These are phyloP conservation scores for Sternotherus odoratus DNA, from an alignment of 2,797 vertebrate genomes.

Conservation along the genomic window DNA sequence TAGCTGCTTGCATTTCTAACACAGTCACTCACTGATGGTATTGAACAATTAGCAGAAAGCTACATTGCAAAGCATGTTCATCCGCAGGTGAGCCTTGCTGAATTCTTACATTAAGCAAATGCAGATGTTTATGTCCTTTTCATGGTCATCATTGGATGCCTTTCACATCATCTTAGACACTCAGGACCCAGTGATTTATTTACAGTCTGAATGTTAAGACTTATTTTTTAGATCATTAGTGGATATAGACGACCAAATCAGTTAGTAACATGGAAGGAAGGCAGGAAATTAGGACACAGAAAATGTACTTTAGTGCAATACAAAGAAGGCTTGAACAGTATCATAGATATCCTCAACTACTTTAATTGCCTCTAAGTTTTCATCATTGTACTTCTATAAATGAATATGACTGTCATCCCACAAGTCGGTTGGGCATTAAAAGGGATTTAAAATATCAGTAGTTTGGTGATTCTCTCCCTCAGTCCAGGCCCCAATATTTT, in stretches of 20 bases:
- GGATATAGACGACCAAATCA: rapidly evolving
- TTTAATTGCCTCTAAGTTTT: slow-evolving; percentile 25
- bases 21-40: slow-evolving; percentile 7
- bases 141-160: slow-evolving; percentile 46
- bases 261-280: neutral
- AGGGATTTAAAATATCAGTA: slow-evolving; percentile 33
- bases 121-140: slow-evolving; percentile 50
- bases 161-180: slow-evolving; percentile 45
- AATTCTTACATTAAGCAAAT: slow-evolving; percentile 54
- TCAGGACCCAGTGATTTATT: slow-evolving; percentile 34
- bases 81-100: slow-evolving; percentile 45
- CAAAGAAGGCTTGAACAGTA: neutral
- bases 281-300: neutral
- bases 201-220: slow-evolving; percentile 39
- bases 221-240: neutral
- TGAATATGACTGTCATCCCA: slow-evolving; percentile 34
- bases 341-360: neutral
- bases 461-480: slow-evolving; percentile 28
- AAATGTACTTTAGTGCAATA: neutral
- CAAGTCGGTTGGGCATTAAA: slow-evolving; percentile 33
- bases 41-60: slow-evolving; percentile 65
- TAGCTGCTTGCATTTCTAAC: neutral
- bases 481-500: slow-evolving; percentile 15
- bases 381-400: slow-evolving; percentile 31
- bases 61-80: slow-evolving; percentile 54